Evolutionary conservation across 2,797 vertebrate species (phyloP).

Genomic region (Hippopotamyrus pictus): DNA sequence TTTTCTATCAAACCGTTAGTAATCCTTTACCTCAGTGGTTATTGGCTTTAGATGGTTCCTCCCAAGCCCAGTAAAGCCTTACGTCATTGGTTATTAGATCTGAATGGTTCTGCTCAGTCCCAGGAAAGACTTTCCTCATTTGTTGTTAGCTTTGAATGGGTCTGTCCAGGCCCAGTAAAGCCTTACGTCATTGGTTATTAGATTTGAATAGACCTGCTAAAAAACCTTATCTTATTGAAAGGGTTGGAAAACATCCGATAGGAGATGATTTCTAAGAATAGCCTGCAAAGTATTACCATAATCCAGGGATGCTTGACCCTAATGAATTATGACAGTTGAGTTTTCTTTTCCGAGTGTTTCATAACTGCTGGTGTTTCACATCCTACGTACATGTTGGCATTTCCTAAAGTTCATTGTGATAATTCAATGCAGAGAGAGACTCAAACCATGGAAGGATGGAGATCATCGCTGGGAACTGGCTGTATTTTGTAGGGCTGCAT

Average conservation of each 20-base stretch:
- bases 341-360: neutral
- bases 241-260: neutral
- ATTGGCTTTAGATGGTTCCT: neutral
- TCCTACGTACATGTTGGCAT: neutral
- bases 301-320: neutral
- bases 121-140: neutral
- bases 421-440: neutral
- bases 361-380: neutral
- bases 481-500: neutral
- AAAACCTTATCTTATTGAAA: neutral
- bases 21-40: constrained; percentile 10
- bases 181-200: neutral
- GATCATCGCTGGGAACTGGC: neutral
- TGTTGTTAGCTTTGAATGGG: neutral
- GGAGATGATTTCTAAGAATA: neutral
- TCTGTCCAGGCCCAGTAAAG: neutral
- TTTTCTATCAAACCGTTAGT: constrained; percentile 9
- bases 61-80: constrained; percentile 16
- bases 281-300: neutral
- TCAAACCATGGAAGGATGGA: neutral
- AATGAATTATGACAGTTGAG: neutral
- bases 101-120: neutral
- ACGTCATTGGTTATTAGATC: neutral
- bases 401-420: neutral
- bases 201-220: neutral